These are phyloP conservation scores for Thamnophis sirtalis DNA, from an alignment of 2,113 vertebrate species.

Conservation along the genomic window DNA sequence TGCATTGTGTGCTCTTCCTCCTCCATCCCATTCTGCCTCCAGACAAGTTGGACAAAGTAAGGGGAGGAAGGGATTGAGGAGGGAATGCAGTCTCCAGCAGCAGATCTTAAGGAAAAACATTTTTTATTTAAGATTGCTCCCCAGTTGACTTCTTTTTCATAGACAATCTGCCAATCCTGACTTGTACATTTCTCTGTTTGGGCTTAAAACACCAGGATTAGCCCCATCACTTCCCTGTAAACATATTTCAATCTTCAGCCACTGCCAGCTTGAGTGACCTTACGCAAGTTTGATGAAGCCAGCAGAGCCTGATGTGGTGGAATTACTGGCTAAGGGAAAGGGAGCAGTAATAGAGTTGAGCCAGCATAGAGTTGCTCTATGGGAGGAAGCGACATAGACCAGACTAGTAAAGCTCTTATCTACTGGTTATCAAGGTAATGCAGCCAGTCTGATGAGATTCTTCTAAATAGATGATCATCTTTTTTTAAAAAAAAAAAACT, in stretches of 20 bases:
- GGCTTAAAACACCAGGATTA: not conserved
- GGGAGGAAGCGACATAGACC: not conserved
- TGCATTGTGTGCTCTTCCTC: not conserved
- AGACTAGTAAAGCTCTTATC: not conserved
- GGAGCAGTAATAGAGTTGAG: not conserved
- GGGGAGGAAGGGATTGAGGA: not conserved
- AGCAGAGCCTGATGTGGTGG: not conserved
- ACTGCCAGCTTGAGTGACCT: not conserved
- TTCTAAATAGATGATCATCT: not conserved
- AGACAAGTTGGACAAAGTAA: not conserved
- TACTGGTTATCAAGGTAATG: not conserved
- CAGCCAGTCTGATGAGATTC: not conserved
- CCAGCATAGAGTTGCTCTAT: not conserved
- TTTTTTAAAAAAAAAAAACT: not conserved
- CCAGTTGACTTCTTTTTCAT: not conserved
- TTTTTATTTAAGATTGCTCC: not conserved
- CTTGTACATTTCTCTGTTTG: not conserved
- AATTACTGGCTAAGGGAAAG: not conserved
- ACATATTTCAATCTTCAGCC: not conserved
- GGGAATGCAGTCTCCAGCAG: not conserved
- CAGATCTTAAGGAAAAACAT: not conserved
- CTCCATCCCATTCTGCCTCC: not conserved
- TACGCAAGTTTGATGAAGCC: not conserved
- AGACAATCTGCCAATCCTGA: not conserved
- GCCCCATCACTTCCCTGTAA: not conserved